Base-by-base conservation (phyloP, 2,888 invertebrate genomes). In the Cheiracanthium punctorium region DNA sequence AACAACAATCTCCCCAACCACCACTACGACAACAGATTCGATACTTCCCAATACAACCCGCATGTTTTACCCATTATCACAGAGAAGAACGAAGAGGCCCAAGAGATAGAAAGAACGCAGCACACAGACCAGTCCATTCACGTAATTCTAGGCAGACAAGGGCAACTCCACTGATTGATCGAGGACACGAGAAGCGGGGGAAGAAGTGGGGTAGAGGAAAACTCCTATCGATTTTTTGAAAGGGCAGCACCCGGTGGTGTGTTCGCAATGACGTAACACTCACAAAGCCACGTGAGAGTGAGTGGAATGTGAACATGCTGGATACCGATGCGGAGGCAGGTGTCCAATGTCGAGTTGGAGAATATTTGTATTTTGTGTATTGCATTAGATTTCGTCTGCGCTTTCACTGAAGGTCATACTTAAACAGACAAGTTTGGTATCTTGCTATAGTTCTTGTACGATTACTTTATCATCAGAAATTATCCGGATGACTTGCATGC, bases 131-230 rank as follows among this genome's bases (percentile, higher is more conserved):
- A 84, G 79, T 84, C 84, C 84, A 84, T 84, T 84, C 84, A 84
- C 84, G 84, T 84, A 84, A 79, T 84, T 84, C 79, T 77, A 67
- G 79, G 72, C 73, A 72, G 76, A 72, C 76, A 77, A 82, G 73
- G 84, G 79, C 73, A 52, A 73, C 58, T 28, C 52, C 37, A 52
- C 79, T 79, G 79, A 79, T 79, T 73, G 84, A 84, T 84, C 73
- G 84, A 73, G 73, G 69, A 41, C 41, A 41, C 65, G 24, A 30
- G n/a, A n/a, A n/a, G 24, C 58, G 43, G 58, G 33, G 73, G 8
- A 30, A 29, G 48, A 52, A 28, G 73, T 24, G 14, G 29, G 28
- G 33, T 24, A 28, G 64, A 28, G 43, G 41, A 48, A 17, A 72
- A 8, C 58, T 71, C 52, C 29, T 33, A 84, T 84, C 73, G 84